Evolutionary conservation across 1,140 invertebrate species (phyloP), one percentile per base, ranked within the genome.

Genomic region (Meloidogyne hapla): DNA sequence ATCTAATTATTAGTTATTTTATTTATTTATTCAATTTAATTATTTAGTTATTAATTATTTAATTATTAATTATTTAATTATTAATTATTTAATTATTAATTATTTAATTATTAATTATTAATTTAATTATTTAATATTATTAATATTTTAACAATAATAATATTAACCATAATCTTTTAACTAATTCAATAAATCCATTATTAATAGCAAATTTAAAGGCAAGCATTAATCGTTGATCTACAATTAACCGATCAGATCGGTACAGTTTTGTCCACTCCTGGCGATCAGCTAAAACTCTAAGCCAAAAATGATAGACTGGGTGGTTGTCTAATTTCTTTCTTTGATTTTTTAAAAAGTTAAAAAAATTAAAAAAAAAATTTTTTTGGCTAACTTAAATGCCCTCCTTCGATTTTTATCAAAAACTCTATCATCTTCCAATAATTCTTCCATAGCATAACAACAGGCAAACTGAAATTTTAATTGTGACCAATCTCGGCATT

Each of bases 401-500:
- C 69, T 67, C 13, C 74, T 64, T 48, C 81, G 45, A 61, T 81
- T 70, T 72, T 82, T 83, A 69, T 82, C 80, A 72, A 82, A 82
- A 21, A 75, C 18, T 4, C 25, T 64, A 12, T 83, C 80, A 45
- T 82, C 67, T 42, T 80, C 42, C 13, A 82, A 69, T 63, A 83
- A 45, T 25, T 83, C 81, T 18, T 66, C 66, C 74, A 82, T 80
- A 5, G 80, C 81, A 75, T 82, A 82, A 40, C 77, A 79, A 48
- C 78, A 79, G 12, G 80, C 80, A 72, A 81, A 82, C 64, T 82
- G 80, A 72, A 82, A 82, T 65, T 79, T 76, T 78, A 82, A 81
- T 26, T 73, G 69, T 18, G 80, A 69, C 80, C 80, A 82, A 67
- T 82, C 56, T 48, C 42, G 23, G 65, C 80, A 82, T 45, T 73